Evolutionary conservation across 1,140 invertebrate genomes (phyloP), one percentile per base, ranked within the genome.

Genomic region (Melanaphis sacchari): DNA sequence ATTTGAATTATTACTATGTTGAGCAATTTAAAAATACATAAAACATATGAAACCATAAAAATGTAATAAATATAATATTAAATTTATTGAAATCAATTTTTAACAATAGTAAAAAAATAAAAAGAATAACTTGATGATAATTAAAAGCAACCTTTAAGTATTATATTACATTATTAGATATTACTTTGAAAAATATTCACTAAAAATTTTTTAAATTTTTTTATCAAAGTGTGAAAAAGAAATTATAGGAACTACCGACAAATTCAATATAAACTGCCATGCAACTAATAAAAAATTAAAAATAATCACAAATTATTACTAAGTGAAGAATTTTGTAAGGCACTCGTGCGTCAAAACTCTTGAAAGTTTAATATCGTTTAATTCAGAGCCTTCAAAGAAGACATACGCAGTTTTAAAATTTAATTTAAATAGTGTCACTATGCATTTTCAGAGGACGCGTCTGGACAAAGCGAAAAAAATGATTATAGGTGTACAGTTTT

Each of bases 361-460:
- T 40, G 36, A 91, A 41, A 41, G 90, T 91, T 91, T 66, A 66
- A 91, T 91, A 91, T 52, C 46, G 54, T 66, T 91, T 40, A 24
- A 91, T 91, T 66, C 6, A 66, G 22, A 31, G 36, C 40, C 31
- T 41, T 91, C 59, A 41, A 66, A 41, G 89, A 91, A 91, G 31
- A 91, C 40, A 43, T 26, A 11, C 52, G 2, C 36, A 26, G 85
- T 90, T 90, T 40, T 59, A 90, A 90, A 91, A 66, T 76, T 66
- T 43, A 66, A 91, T 91, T 91, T 66, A 76, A 91, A 89, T 52
- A 38, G 46, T 38, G 87, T 89, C 87, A 49, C 31, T n/a, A 41
- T n/a, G 41, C 11, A 87, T 43, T 76, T 76, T 87, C 43, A 18
- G n/a, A 36, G 0, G 18, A 88, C 22, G 15, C 81, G 81, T 82